Conservation (phyloP, 2,888 invertebrate genomes). For the Rhagonycha lutea region DNA sequence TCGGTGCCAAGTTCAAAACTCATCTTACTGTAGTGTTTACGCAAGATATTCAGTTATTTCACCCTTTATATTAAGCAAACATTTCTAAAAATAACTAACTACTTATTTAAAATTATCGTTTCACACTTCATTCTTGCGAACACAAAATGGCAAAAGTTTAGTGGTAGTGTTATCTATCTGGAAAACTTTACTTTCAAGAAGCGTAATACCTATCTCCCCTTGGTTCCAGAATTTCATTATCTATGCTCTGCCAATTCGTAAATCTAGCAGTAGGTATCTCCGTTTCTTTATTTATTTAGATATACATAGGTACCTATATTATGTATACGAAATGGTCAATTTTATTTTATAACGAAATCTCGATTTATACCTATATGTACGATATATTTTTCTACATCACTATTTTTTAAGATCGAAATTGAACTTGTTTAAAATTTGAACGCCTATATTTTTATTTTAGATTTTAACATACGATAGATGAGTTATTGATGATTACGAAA, state of each 20-base stretch:
- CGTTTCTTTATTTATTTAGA: conserved; percentile 25
- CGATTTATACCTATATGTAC: not conserved
- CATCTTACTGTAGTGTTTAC: too few relatives aligned
- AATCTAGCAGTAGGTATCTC: conserved; percentile 41
- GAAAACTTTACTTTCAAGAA: conserved; percentile 34
- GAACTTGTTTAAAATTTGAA: not conserved
- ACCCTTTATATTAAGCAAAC: not conserved
- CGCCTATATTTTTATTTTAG: not conserved
- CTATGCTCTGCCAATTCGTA: conserved; percentile 37
- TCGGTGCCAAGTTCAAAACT: too few relatives aligned
- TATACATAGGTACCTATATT: too few relatives aligned
- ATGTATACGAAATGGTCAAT: not conserved
- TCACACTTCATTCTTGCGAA: conserved; percentile 51
- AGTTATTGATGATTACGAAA: not conserved
- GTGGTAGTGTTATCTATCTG: conserved; percentile 35
- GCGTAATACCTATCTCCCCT: conserved; percentile 25
- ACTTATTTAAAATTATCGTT: conserved; percentile 50
- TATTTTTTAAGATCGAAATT: not conserved
- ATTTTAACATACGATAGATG: not conserved
- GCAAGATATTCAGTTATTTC: too few relatives aligned
- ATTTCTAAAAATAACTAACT: conserved; percentile 37
- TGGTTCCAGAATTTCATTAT: conserved; percentile 37
- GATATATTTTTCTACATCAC: not conserved
- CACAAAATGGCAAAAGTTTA: conserved; percentile 52
- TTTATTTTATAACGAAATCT: not conserved